Evolutionary conservation across 2,113 vertebrate genomes (phyloP), one percentile per base, ranked within the genome.

Genomic region (Pygoscelis antarcticus): DNA sequence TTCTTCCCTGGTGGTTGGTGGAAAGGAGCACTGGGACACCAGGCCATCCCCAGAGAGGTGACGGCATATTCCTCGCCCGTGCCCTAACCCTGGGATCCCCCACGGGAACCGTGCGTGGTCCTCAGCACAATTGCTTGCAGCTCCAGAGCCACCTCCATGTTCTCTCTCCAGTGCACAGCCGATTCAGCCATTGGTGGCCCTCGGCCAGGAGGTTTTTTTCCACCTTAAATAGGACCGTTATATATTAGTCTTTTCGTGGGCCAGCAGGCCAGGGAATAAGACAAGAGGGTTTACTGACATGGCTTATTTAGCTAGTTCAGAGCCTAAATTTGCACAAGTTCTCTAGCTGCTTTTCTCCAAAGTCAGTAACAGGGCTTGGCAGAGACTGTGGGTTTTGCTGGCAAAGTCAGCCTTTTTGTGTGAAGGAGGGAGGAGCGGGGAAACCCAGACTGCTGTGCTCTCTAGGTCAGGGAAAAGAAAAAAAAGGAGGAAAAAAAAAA

Each of bases 391-490:
- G 77, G 68, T 93, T 97, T 97, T 96, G 95, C 83, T 96, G 96
- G 97, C 97, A 97, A 94, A 96, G 81, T 75, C 87, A 89, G 69
- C 90, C 95, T 96, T 95, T 96, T 94, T 96, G 93, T 94, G 89
- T 77, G 83, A 86, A 94, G 94, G 83, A 96, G 94, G 94, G 91
- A 93, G 84, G 93, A 79, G 75, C 29, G 49, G 91, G 93, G 80
- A 88, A 93, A 88, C 40, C 46, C 69, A 93, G 89, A 71, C 93
- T 96, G 89, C 91, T 92, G 77, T 69, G 92, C 87, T 96, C 92
- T 87, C 64, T 92, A 87, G 93, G 95, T 96, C 86, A 96, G 91
- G 82, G 47, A 51, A 95, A 10, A 2, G 12, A 21, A 87, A 52
- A 51, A 19, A 46, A 5, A 1, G 11, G 22, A 20, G 17, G 14